Base-by-base conservation (phyloP, 2,113 vertebrate genomes). In the Megaceryle torquata region DNA sequence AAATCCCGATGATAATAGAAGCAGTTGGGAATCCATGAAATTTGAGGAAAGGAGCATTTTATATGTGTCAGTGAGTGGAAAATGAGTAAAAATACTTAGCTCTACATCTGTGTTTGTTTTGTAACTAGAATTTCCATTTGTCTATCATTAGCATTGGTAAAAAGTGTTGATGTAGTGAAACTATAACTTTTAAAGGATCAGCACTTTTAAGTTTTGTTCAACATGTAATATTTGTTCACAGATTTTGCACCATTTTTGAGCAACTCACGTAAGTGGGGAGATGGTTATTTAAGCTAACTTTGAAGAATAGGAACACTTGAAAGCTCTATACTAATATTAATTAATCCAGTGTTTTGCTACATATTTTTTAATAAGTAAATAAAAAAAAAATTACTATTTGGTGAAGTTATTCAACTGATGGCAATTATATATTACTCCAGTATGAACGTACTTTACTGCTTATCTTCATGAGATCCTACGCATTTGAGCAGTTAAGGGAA, bases 231-330 rank as follows among this genome's bases (percentile, higher is more conserved):
- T 99, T 98, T 99, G 96, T 98, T 99, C 98, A 96, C 99, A 99
- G 99, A 98, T 99, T 98, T 96, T 98, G 94, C 98, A 79, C 97
- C 98, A 96, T 98, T 98, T 98, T 97, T 98, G 98, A 98, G 89
- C 98, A 98, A 91, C 97, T 97, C 98, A 98, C 97, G 99, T 99
- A 99, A 99, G 99, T 99, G 98, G 81, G 96, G 89, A 97, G 92
- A 85, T 89, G 97, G 93, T 95, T 94, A 77, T 91, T 79, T 85
- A 92, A 97, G 95, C 97, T 98, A 98, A 98, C 97, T 89, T 89
- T 50, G 69, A 88, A 89, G 72, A 90, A 67, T 60, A 96, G 94
- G 97, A 96, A 91, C 85, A 95, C 79, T 92, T 86, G 69, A 95
- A 92, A 96, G 80, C 90, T 95, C 85, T 91, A 2, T 95, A 98